A percentile compares a stretch with the other conserved stretches of the same genome.
Conservation (phyloP, 2,888 invertebrate species). For the Icerya purchasi region DNA sequence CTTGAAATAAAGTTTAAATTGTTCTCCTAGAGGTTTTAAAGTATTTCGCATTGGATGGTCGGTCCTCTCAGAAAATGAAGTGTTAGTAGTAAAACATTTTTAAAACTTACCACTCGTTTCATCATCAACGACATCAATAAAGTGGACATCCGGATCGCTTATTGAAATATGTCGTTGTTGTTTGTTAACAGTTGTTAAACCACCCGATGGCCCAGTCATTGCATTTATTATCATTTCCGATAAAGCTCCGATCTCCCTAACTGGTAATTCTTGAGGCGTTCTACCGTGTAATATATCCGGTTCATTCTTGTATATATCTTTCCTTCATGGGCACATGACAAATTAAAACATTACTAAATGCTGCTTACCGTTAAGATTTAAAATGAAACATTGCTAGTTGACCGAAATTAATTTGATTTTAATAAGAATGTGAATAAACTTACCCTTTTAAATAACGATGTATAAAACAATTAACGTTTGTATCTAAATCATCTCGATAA, state of each 20-base stretch:
- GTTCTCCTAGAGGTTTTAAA: too few species aligned
- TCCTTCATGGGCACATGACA: slow-evolving; percentile 20
- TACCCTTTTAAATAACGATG: slow-evolving; percentile 47
- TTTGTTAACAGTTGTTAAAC: slow-evolving; percentile 48
- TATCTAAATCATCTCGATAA: slow-evolving; percentile 26
- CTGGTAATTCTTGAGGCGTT: slow-evolving; percentile 48
- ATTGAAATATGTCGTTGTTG: slow-evolving; percentile 38
- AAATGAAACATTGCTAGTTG: background rate
- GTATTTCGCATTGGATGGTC: too few species aligned
- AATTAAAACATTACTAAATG: slow-evolving; percentile 3
- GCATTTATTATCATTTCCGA: slow-evolving; percentile 41
- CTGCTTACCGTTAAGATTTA: background rate
- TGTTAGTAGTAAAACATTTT: too few species aligned
- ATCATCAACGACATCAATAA: slow-evolving; percentile 30
- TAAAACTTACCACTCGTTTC: background rate
- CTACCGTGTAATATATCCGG: slow-evolving; percentile 45
- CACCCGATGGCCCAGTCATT: slow-evolving; percentile 61
- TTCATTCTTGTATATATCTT: slow-evolving; percentile 27
- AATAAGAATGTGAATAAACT: too few species aligned
- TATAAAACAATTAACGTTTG: slow-evolving; percentile 37
- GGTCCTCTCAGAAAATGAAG: too few species aligned
- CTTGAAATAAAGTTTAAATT: too few species aligned
- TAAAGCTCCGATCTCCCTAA: slow-evolving; percentile 32
- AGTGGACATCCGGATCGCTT: slow-evolving; percentile 45
- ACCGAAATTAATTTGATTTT: too few species aligned